Evolutionary conservation across 2,797 vertebrate species (phyloP), one percentile per base, ranked within the genome.

Genomic region (Xerus rutilus): DNA sequence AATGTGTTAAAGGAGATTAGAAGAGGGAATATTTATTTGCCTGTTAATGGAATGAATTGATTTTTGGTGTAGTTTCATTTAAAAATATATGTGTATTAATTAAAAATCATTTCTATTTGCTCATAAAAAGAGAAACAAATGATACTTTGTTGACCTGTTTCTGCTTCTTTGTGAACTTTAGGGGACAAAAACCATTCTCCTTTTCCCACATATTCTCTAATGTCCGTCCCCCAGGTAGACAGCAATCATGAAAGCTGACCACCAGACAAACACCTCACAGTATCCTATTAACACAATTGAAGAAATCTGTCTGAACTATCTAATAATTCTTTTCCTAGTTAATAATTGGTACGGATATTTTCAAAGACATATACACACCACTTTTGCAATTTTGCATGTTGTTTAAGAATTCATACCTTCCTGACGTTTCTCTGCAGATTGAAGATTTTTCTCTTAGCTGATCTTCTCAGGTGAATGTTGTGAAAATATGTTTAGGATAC

Each of bases 381-480:
- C 81, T 93, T 89, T 93, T 79, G 67, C 65, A 91, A 94, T 93
- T 86, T 83, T 52, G n/a, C 94, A 5, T n/a, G 35, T 77, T 93
- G 20, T 70, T 96, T 93, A 94, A 94, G 92, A 95, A 93, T 92
- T 93, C 77, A 95, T 96, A 86, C 81, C 62, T 32, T 83, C 90
- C 76, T 82, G 54, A 90, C 96, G 73, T 84, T 92, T 93, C 67
- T 92, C 91, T 76, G 14, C 62, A 90, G 43, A 79, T 62, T 93
- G 62, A 95, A 95, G 65, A 73, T 87, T 89, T 96, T 91, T 93
- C 78, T 89, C 88, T 96, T 77, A 77, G 82, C 47, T 88, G 57
- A 96, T 86, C 23, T 87, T 96, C 76, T 87, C 96, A 96, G 67
- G 76, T 93, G 81, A 94, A 92, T 94, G 45, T 92, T 92, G 76